A percentile compares a stretch with the other conserved stretches of the same genome.
Conservation (phyloP, 1,140 invertebrate genomes). For the Caenorhabditis elegans region WBcel235 BX284606.5:10817001-10817500, state of each 20-base stretch:
- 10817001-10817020: conserved; percentile 73
- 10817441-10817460: conserved; percentile 67
- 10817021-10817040: conserved; percentile 75
- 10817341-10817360: conserved; percentile 74
- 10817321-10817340: conserved; percentile 76
- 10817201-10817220: no score
- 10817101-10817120: neutral
- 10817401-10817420: neutral
- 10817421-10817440: conserved; percentile 44
- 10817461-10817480: conserved; percentile 61
- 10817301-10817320: conserved; percentile 67
- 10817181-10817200: no score
- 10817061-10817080: conserved; percentile 69
- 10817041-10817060: conserved; percentile 74
- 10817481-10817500: conserved; percentile 64
- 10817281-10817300: neutral
- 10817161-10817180: no score
- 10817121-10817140: neutral
- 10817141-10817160: neutral
- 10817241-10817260: neutral
- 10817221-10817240: neutral
- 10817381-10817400: conserved; percentile 74
- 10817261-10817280: neutral
- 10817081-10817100: conserved; percentile 36
- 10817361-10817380: conserved; percentile 74